These are phyloP conservation scores for Pseudorectes ferrugineus DNA, from an alignment of 2,113 vertebrate species.

Conservation along the genomic window DNA sequence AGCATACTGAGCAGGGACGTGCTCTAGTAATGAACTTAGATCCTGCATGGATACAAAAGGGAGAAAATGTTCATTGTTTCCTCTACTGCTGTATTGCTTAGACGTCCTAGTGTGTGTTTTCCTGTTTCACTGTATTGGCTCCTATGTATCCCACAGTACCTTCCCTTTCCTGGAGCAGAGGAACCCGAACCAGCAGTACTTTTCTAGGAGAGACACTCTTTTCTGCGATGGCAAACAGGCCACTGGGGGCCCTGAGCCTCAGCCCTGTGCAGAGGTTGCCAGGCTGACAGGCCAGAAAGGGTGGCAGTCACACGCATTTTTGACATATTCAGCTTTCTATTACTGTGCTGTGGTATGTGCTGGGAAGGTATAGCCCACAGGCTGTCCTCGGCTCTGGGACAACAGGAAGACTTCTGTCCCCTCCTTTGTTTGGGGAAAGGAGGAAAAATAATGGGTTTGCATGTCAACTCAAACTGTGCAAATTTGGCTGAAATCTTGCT, in stretches of 20 bases:
- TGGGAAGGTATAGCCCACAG: background rate
- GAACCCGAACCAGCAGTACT: background rate
- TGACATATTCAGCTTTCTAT: background rate
- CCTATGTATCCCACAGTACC: background rate
- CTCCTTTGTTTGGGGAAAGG: background rate
- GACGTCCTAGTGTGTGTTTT: background rate
- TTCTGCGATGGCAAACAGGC: background rate
- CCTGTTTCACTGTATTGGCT: background rate
- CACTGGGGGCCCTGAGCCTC: background rate
- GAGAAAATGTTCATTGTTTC: background rate
- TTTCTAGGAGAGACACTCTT: background rate
- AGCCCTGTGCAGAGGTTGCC: background rate
- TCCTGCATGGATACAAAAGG: background rate
- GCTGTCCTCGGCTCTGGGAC: background rate
- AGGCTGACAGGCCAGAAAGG: background rate
- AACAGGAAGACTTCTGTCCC: background rate
- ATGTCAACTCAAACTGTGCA: background rate
- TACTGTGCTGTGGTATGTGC: background rate
- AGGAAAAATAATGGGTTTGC: background rate
- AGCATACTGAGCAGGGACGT: background rate
- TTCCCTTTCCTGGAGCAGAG: background rate
- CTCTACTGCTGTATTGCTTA: background rate
- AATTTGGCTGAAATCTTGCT: background rate
- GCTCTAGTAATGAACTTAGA: background rate
- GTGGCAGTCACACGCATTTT: background rate